Evolutionary conservation across 2,113 vertebrate species (phyloP).

Genomic region (Mirounga angustirostris): DNA sequence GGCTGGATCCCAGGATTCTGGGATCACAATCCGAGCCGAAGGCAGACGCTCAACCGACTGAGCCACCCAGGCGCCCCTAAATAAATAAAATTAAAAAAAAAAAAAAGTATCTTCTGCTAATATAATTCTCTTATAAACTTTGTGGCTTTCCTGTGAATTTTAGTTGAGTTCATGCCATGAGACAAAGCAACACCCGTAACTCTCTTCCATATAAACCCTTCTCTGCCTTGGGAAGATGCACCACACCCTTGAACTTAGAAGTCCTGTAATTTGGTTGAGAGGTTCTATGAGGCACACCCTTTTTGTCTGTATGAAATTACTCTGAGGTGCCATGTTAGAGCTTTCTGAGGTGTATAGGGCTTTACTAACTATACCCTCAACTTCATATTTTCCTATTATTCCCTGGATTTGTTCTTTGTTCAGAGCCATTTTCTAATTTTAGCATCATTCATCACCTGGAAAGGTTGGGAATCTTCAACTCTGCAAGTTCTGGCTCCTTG

Average conservation of each 20-base stretch:
- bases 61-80: too few relatives aligned
- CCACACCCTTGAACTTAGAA: neutral
- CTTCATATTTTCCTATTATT: neutral
- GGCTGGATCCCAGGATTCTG: too few relatives aligned
- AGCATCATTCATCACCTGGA: neutral
- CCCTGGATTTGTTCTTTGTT: neutral
- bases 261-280: constrained; percentile 2
- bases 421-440: constrained; percentile 35
- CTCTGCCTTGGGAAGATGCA: neutral
- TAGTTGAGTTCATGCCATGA: neutral
- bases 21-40: too few relatives aligned
- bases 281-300: neutral
- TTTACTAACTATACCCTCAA: neutral
- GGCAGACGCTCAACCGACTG: too few relatives aligned
- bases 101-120: neutral
- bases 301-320: neutral
- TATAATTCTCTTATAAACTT: constrained; percentile 20
- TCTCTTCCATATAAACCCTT: constrained; percentile 16
- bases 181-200: constrained; percentile 16
- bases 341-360: constrained; percentile 9
- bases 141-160: constrained; percentile 17
- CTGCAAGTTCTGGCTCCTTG: neutral
- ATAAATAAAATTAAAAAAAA: too few relatives aligned
- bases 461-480: neutral
- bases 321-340: neutral